phyloP scores from a whole-genome alignment of 2,797 vertebrate species.

The Ciconia nigra region DNA sequence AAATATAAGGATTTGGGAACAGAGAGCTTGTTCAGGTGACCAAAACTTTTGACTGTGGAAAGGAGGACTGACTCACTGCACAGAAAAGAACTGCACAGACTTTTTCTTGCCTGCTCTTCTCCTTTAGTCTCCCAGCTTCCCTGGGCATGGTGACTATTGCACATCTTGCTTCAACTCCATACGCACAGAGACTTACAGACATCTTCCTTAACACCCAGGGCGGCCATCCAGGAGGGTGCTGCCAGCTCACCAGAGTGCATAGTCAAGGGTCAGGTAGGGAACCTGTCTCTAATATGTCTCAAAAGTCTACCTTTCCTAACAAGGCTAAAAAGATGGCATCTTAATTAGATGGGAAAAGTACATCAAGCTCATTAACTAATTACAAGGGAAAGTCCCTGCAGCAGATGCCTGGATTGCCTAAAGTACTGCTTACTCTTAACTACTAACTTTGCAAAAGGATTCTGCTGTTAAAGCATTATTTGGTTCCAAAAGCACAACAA shows the following conservation, averaged over 20 bases:
- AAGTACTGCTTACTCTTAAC: slow-evolving; percentile 27
- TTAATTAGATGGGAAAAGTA: slow-evolving; percentile 52
- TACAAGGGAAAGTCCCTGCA: slow-evolving; percentile 57
- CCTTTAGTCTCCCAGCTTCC: neutral
- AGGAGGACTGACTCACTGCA: neutral
- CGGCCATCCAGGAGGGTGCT: neutral
- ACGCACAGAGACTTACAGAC: neutral
- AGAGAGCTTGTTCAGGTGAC: neutral
- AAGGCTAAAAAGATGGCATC: neutral
- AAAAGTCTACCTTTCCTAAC: neutral
- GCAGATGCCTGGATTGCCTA: slow-evolving; percentile 50
- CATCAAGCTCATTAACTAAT: slow-evolving; percentile 60
- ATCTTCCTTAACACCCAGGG: neutral
- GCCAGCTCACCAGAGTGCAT: neutral
- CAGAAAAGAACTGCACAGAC: neutral
- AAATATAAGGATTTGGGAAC: neutral
- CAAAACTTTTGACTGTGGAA: neutral
- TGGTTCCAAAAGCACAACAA: slow-evolving; percentile 19
- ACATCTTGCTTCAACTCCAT: no score
- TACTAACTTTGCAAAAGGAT: slow-evolving; percentile 37
- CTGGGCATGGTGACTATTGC: neutral
- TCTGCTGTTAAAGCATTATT: slow-evolving; percentile 50
- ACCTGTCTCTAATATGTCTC: neutral
- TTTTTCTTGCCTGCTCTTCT: neutral
- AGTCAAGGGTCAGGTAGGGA: neutral